phyloP scores from a whole-genome alignment of 2,888 invertebrate genomes.

The Andrena haemorrhoa region DNA sequence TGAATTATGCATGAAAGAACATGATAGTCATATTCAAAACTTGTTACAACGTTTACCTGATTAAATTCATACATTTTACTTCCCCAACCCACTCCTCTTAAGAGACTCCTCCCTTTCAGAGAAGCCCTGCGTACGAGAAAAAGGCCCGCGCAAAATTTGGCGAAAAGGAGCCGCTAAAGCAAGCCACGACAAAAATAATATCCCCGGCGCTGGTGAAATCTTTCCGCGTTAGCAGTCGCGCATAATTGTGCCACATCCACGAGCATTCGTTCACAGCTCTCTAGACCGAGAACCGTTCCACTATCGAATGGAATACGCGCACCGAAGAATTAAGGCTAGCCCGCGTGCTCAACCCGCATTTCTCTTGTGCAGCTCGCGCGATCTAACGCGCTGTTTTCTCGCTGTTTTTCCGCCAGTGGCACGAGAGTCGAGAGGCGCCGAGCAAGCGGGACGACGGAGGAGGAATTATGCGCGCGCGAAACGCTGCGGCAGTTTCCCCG shows the following conservation, averaged over 20 bases:
- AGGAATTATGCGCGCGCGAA: neutral
- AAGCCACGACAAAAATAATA: neutral
- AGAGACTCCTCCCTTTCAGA: no score
- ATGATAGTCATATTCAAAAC: no score
- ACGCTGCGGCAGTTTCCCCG: neutral
- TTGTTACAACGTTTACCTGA: no score
- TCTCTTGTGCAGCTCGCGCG: neutral
- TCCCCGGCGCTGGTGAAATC: neutral
- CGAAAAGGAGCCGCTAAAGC: neutral
- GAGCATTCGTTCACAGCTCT: neutral
- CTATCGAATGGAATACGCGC: neutral
- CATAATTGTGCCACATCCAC: neutral
- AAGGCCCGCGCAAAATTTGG: no score
- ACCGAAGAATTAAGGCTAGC: conserved; percentile 16
- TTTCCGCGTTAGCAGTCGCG: neutral
- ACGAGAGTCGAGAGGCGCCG: conserved; percentile 23
- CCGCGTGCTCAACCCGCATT: conserved; percentile 12
- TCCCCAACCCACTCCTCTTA: no score
- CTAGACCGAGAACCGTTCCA: conserved; percentile 8
- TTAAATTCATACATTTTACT: no score
- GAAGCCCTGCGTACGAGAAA: no score
- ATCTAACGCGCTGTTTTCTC: conserved; percentile 13
- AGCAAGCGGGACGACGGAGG: neutral
- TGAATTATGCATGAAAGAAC: no score
- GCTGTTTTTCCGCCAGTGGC: conserved; percentile 18